These are phyloP conservation scores for Cichlasoma orientale DNA, from an alignment of 2,797 vertebrate species.

Conservation along the genomic window DNA sequence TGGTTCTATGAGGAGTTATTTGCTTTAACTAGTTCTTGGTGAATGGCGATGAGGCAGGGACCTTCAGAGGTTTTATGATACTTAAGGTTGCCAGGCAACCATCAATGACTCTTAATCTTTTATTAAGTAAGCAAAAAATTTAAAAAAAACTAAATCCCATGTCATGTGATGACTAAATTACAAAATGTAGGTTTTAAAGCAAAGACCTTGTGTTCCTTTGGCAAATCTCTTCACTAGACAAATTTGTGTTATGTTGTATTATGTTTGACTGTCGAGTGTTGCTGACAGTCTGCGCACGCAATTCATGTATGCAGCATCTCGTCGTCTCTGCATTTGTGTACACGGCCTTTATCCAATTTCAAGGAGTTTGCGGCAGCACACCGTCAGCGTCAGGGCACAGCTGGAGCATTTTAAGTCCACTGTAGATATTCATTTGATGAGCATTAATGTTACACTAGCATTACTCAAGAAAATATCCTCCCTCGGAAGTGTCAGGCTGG, in stretches of 20 bases:
- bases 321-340: neutral
- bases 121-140: neutral
- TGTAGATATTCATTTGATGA: constrained; percentile 11
- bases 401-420: constrained; percentile 26
- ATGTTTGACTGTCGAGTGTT: neutral
- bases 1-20: neutral
- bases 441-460: constrained; percentile 2
- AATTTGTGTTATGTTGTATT: neutral
- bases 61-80: constrained; percentile 1
- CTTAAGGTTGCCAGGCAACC: constrained; percentile 6
- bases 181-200: neutral
- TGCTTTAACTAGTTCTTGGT: constrained; percentile 3
- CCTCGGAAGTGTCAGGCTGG: constrained; percentile 9
- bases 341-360: constrained; percentile 28
- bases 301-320: constrained; percentile 10
- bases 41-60: neutral
- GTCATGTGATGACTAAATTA: neutral
- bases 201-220: neutral
- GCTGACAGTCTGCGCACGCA: neutral
- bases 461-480: neutral
- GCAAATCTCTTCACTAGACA: neutral
- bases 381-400: constrained; percentile 40
- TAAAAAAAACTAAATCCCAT: neutral
- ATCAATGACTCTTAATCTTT: neutral
- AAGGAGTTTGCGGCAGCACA: constrained; percentile 15